phyloP scores from a whole-genome alignment of 2,797 vertebrate species.

The Lagorchestes hirsutus region DNA sequence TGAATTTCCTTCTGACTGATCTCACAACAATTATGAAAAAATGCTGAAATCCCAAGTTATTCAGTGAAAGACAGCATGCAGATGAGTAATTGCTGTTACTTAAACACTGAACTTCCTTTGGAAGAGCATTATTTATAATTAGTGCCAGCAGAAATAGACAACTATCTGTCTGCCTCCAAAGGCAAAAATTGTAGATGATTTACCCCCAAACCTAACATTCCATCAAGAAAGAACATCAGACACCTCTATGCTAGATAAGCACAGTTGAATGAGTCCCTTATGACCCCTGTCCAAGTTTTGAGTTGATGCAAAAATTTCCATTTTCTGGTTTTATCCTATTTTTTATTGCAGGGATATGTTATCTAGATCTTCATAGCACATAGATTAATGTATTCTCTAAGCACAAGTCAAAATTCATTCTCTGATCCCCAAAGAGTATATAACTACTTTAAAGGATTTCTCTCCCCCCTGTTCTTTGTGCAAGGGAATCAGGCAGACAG shows the following conservation, averaged over 20 bases:
- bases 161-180: slow-evolving; percentile 54
- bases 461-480: slow-evolving; percentile 73
- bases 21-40: slow-evolving; percentile 6
- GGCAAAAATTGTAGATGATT: slow-evolving; percentile 10
- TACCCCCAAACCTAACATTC: slow-evolving; percentile 35
- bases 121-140: slow-evolving; percentile 45
- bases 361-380: slow-evolving; percentile 75
- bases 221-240: slow-evolving; percentile 55
- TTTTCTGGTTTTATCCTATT: slow-evolving; percentile 76
- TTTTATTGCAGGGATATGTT: slow-evolving; percentile 75
- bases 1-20: background rate
- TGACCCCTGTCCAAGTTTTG: slow-evolving; percentile 72
- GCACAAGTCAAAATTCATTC: slow-evolving; percentile 81
- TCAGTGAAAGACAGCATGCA: background rate
- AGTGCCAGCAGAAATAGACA: slow-evolving; percentile 24
- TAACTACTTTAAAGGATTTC: slow-evolving; percentile 81
- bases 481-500: slow-evolving; percentile 79
- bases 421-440: slow-evolving; percentile 80
- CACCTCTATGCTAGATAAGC: slow-evolving; percentile 51
- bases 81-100: background rate
- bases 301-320: slow-evolving; percentile 77
- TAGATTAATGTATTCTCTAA: slow-evolving; percentile 79
- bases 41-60: slow-evolving; percentile 16
- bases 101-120: background rate
- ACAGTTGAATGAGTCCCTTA: slow-evolving; percentile 59